Percentiles rank a stretch among this genome's conserved stretches.
These are phyloP conservation scores for Stegophylla sp. DNA, from an alignment of 2,888 invertebrate genomes.

Conservation along the genomic window DNA sequence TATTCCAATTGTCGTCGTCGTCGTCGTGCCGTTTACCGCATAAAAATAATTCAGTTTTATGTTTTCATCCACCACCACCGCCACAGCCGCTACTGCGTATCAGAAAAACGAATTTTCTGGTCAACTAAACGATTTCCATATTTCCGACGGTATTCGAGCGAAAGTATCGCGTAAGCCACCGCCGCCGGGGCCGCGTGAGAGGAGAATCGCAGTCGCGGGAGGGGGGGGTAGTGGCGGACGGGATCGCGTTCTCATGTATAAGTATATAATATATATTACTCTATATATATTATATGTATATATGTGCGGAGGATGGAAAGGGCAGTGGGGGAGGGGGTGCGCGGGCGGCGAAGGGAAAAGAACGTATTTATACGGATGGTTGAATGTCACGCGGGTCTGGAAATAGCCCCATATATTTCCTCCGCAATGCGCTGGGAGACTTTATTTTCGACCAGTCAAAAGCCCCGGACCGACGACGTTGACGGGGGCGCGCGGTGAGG, in stretches of 20 bases:
- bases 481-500: background rate
- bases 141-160: slow-evolving; percentile 56
- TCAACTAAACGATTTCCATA: slow-evolving; percentile 59
- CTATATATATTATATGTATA: background rate
- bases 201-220: too few relatives aligned
- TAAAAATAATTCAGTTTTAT: slow-evolving; percentile 44
- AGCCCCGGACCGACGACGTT: slow-evolving; percentile 49
- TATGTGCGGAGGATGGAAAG: background rate
- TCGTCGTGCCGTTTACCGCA: background rate
- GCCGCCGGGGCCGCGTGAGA: background rate
- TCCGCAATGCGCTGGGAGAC: slow-evolving; percentile 58
- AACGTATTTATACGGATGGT: slow-evolving; percentile 59
- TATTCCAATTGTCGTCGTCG: background rate
- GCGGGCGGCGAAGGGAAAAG: slow-evolving; percentile 3
- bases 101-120: slow-evolving; percentile 56
- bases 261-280: background rate
- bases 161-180: slow-evolving; percentile 47
- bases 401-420: slow-evolving; percentile 59
- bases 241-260: background rate
- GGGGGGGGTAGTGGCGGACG: too few relatives aligned
- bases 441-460: slow-evolving; percentile 59
- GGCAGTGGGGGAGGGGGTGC: background rate
- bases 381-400: slow-evolving; percentile 59
- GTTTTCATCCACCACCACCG: background rate
- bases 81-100: background rate